phyloP scores from a whole-genome alignment of 2,888 invertebrate species.

The Lasioglossum lativentre region DNA sequence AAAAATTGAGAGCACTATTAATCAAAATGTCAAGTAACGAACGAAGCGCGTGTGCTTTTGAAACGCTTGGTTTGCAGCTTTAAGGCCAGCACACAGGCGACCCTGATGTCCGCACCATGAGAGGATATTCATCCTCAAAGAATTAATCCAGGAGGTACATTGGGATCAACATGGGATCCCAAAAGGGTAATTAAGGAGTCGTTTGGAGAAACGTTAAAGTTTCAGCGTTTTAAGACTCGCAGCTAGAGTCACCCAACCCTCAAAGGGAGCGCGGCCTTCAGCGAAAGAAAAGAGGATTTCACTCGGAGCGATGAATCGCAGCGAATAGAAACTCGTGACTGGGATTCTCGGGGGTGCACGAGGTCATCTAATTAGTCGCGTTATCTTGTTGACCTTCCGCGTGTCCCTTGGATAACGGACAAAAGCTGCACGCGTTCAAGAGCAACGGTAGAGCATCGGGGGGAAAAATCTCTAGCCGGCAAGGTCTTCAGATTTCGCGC shows the following conservation, averaged over 20 bases:
- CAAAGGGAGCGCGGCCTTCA: background rate
- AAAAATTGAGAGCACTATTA: too few relatives aligned
- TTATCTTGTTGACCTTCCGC: slow-evolving; percentile 27
- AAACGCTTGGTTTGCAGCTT: background rate
- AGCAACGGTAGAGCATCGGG: slow-evolving; percentile 30
- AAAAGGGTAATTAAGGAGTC: background rate
- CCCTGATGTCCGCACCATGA: background rate
- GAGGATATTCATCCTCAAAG: background rate
- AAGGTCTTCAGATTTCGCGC: slow-evolving; percentile 61
- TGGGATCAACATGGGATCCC: background rate
- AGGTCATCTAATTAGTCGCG: slow-evolving; percentile 37
- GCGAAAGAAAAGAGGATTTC: background rate
- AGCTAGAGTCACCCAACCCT: background rate
- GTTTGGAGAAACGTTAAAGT: background rate
- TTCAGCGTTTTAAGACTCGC: background rate
- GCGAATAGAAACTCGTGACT: background rate
- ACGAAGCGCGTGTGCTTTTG: background rate
- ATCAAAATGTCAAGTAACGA: background rate
- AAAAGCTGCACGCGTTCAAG: slow-evolving; percentile 48
- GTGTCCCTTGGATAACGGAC: slow-evolving; percentile 17
- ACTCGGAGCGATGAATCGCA: background rate
- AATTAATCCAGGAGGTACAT: background rate
- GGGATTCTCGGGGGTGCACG: background rate
- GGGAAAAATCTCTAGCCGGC: slow-evolving; percentile 43
- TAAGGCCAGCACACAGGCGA: background rate